These are phyloP conservation scores for Odontophorus gujanensis DNA, from an alignment of 2,113 vertebrate species.

Conservation along the genomic window DNA sequence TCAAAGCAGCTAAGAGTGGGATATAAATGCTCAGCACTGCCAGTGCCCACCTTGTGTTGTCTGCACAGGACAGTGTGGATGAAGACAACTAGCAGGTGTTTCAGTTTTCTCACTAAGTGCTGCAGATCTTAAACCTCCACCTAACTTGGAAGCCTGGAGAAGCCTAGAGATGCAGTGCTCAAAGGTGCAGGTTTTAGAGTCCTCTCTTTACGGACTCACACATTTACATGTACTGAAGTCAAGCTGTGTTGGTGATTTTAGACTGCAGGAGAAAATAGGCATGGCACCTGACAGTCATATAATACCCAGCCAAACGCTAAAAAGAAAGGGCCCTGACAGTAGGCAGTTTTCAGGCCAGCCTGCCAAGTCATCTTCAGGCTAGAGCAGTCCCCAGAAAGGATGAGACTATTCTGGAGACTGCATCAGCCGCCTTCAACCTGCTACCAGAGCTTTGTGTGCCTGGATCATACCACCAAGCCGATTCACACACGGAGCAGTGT, in stretches of 20 bases:
- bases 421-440: not conserved
- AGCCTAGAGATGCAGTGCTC: not conserved
- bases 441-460: not conserved
- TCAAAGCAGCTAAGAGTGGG: not conserved
- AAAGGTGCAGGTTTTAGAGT: not conserved
- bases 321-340: not conserved
- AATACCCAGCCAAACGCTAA: not conserved
- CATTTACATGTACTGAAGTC: not conserved
- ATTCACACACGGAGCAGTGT: not conserved
- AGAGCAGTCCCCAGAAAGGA: not conserved
- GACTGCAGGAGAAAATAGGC: not conserved
- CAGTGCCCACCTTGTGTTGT: not conserved
- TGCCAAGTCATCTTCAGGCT: not conserved
- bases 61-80: not conserved
- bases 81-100: not conserved
- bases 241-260: not conserved
- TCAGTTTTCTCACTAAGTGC: not conserved
- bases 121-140: not conserved
- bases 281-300: not conserved
- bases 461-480: not conserved
- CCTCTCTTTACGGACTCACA: not conserved
- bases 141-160: not conserved
- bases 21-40: not conserved
- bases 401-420: not conserved
- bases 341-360: not conserved